Conservation (phyloP, 2,113 vertebrate species). For the Tachysurus vachellii region DNA sequence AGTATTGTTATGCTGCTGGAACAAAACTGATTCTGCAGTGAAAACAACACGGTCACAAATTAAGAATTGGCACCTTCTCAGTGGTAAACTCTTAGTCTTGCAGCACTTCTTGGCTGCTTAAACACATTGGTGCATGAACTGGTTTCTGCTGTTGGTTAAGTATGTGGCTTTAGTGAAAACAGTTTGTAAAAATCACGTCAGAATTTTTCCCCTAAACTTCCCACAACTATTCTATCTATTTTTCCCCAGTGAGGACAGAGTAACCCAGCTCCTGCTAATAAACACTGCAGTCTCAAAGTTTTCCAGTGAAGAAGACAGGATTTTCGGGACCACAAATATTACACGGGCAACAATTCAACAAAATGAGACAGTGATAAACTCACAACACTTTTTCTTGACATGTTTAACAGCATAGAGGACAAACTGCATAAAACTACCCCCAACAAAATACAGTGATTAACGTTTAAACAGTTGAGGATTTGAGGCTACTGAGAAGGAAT, state of each 20-base stretch:
- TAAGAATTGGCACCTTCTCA: not conserved
- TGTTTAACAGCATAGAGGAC: not conserved
- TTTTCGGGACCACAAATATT: not conserved
- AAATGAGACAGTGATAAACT: not conserved
- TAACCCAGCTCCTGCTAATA: not conserved
- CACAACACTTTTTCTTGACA: not conserved
- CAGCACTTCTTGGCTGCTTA: not conserved
- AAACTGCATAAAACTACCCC: slow-evolving; percentile 6
- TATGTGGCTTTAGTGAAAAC: not conserved
- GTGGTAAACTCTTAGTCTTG: not conserved
- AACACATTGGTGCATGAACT: not conserved
- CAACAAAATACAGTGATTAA: not conserved
- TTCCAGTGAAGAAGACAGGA: not conserved
- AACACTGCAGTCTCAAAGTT: not conserved
- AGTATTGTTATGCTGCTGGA: not conserved
- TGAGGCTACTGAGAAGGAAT: not conserved
- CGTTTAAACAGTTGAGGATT: slow-evolving; percentile 27
- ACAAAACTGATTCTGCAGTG: no score
- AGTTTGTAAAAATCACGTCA: not conserved
- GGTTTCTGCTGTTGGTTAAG: not conserved
- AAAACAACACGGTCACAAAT: not conserved
- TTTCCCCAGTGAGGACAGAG: not conserved
- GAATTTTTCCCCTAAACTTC: not conserved
- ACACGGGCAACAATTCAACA: not conserved
- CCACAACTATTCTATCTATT: not conserved